These are phyloP conservation scores for Blomia tropicalis DNA, from an alignment of 2,888 invertebrate species.

Conservation along the genomic window DNA sequence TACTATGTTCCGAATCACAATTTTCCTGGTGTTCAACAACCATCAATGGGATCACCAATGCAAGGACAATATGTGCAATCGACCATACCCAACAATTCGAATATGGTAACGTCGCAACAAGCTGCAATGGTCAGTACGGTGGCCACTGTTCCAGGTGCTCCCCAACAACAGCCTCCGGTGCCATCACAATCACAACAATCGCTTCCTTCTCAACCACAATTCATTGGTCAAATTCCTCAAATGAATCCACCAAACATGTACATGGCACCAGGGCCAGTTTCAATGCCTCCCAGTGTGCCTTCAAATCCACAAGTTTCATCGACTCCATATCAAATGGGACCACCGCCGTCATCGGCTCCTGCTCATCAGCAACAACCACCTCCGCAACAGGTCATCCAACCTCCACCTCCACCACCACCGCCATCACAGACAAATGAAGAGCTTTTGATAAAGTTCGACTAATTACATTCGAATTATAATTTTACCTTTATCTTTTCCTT, in stretches of 20 bases:
- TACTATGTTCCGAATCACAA: background rate
- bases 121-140: background rate
- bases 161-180: background rate
- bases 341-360: too few species aligned
- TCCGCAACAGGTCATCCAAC: background rate
- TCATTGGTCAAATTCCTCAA: background rate
- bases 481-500: background rate
- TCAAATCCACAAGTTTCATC: background rate
- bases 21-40: background rate
- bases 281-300: background rate
- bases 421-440: background rate
- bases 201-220: background rate
- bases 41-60: background rate
- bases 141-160: background rate
- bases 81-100: background rate
- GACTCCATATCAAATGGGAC: background rate
- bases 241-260: background rate
- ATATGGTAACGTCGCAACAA: background rate
- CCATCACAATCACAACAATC: background rate
- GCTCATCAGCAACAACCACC: too few species aligned
- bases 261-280: too few species aligned
- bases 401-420: background rate
- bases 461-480: too few species aligned
- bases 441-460: conserved; percentile 9
- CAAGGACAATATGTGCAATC: conserved; percentile 3